Evolutionary conservation across 37 sponge, comb jelly and placozoan genomes (phyloP).

Genomic region (Tethya wilhelma): DNA sequence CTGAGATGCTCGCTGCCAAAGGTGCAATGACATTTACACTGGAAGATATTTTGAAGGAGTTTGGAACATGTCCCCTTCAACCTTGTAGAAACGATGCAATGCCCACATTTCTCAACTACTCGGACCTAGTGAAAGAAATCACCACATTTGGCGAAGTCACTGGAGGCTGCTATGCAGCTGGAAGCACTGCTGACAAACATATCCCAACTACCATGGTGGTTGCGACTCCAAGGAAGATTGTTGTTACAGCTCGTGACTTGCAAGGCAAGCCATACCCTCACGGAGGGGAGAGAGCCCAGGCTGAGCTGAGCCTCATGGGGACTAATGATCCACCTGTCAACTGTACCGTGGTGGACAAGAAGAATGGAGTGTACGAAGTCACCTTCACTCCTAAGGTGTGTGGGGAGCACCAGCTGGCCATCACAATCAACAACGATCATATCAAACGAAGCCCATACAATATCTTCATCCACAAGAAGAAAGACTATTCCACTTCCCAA

Average conservation of each 20-base stretch:
- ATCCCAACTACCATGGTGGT: not conserved
- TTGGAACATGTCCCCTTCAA: not conserved
- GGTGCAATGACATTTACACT: not conserved
- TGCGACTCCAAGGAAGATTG: not conserved
- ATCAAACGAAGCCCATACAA: constrained; percentile 23
- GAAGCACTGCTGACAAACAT: not conserved
- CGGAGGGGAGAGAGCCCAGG: not conserved
- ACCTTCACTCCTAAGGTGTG: not conserved
- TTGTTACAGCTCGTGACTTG: not conserved
- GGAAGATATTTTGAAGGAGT: not conserved
- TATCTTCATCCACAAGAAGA: not conserved
- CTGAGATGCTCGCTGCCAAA: constrained; percentile 3
- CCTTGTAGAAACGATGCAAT: constrained; percentile 1
- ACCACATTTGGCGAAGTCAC: not conserved
- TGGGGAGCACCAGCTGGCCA: constrained; percentile 15
- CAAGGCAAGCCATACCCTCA: not conserved
- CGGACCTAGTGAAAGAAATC: not conserved
- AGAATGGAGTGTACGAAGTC: constrained; percentile 9
- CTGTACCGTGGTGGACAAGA: not conserved
- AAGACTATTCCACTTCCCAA: not conserved
- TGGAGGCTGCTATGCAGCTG: constrained; percentile 5
- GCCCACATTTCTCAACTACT: not conserved
- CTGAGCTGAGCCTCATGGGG: not conserved
- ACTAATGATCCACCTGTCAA: not conserved
- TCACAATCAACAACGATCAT: not conserved